A percentile compares a stretch with the other conserved stretches of the same genome.
phyloP scores from a whole-genome alignment of 2,888 invertebrate genomes.

The Gibbula magus region DNA sequence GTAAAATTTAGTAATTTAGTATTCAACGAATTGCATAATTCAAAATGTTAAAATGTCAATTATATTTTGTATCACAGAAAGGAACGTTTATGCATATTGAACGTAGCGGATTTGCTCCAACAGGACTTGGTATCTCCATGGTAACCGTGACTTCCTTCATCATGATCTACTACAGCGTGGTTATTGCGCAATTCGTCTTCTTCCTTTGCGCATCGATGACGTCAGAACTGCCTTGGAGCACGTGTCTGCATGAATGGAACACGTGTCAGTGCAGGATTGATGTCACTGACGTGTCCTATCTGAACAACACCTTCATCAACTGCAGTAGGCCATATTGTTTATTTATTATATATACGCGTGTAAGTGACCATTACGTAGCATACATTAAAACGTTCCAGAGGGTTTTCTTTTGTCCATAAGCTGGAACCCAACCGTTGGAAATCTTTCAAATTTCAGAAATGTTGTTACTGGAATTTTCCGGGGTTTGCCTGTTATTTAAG shows the following conservation, averaged over 20 bases:
- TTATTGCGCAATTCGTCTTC: conserved; percentile 65
- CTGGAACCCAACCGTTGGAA: too few species aligned
- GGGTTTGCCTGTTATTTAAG: too few species aligned
- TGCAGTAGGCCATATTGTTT: conserved; percentile 50
- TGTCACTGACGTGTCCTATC: conserved; percentile 43
- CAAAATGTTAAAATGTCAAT: too few species aligned
- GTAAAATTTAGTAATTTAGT: too few species aligned
- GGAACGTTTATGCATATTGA: not conserved
- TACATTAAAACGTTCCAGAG: too few species aligned
- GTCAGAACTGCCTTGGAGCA: conserved; percentile 60
- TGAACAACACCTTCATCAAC: conserved; percentile 51
- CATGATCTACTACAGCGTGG: conserved; percentile 66
- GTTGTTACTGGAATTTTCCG: too few species aligned
- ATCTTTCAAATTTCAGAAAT: too few species aligned
- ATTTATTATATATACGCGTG: too few species aligned
- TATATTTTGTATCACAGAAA: too few species aligned
- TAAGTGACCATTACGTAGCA: too few species aligned
- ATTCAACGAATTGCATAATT: too few species aligned
- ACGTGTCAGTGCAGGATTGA: conserved; percentile 56
- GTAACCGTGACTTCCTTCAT: conserved; percentile 60
- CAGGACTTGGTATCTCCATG: conserved; percentile 67
- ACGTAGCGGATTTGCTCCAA: not conserved
- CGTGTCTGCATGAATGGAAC: conserved; percentile 66
- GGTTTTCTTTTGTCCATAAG: too few species aligned
- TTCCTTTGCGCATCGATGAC: conserved; percentile 68